These are phyloP conservation scores for Drosophila macrospina DNA, from an alignment of 2,888 invertebrate genomes.

Conservation along the genomic window DNA sequence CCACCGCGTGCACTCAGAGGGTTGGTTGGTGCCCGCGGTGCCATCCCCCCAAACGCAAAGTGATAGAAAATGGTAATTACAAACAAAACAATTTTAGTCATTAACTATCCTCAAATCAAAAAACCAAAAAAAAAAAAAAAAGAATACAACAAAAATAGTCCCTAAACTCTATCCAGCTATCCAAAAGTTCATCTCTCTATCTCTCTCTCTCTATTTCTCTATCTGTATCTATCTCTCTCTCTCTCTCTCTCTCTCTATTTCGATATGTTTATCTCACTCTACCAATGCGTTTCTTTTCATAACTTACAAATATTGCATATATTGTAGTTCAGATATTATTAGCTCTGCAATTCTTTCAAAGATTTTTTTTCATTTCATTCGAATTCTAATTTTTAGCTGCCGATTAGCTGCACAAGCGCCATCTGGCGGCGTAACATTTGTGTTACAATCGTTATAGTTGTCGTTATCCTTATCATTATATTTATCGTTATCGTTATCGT, in stretches of 20 bases:
- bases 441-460: conserved; percentile 29
- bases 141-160: conserved; percentile 35
- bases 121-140: conserved; percentile 14
- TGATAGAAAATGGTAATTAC: conserved; percentile 84
- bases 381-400: conserved; percentile 35
- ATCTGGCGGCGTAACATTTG: conserved; percentile 37
- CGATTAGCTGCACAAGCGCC: conserved; percentile 42
- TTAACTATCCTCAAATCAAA: conserved; percentile 53
- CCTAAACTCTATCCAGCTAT: conserved; percentile 43
- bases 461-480: conserved; percentile 14
- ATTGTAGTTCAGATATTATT: conserved; percentile 63
- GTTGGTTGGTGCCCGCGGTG: conserved; percentile 79
- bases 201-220: conserved; percentile 22
- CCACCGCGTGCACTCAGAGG: conserved; percentile 70
- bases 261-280: conserved; percentile 39
- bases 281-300: conserved; percentile 57
- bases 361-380: conserved; percentile 32
- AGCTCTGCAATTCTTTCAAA: conserved; percentile 46
- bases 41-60: conserved; percentile 81
- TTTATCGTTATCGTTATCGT: neutral
- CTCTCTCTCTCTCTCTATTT: conserved; percentile 33
- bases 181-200: conserved; percentile 54
- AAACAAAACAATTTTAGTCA: conserved; percentile 75
- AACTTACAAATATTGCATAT: conserved; percentile 57
- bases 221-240: conserved; percentile 28